phyloP scores from a whole-genome alignment of 2,888 invertebrate species.

The Trichacis sp. region DNA sequence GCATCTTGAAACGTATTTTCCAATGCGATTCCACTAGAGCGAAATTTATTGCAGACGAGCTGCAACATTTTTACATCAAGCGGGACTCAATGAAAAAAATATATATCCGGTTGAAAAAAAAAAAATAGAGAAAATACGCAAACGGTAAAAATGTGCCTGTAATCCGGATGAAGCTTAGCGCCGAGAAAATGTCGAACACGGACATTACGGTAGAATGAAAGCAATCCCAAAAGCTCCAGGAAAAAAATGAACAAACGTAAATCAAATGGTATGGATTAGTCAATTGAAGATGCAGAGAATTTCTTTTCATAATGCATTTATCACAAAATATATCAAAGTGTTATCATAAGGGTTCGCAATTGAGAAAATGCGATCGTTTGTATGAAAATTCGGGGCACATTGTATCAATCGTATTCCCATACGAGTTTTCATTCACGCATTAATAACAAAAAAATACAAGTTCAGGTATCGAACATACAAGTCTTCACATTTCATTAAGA shows the following conservation, averaged over 20 bases:
- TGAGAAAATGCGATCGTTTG: no score
- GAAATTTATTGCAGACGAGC: slow-evolving; percentile 24
- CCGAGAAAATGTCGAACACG: slow-evolving; percentile 49
- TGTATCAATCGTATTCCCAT: no score
- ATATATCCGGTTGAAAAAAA: slow-evolving; percentile 48
- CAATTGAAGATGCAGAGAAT: slow-evolving; percentile 12
- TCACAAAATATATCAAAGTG: slow-evolving; percentile 61
- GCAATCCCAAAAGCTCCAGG: slow-evolving; percentile 41
- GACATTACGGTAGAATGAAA: slow-evolving; percentile 28
- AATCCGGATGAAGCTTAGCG: slow-evolving; percentile 66
- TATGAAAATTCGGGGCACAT: no score
- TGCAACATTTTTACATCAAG: slow-evolving; percentile 49
- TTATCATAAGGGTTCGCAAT: slow-evolving; percentile 26
- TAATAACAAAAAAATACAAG: no score
- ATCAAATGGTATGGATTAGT: slow-evolving; percentile 8
- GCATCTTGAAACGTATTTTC: background rate
- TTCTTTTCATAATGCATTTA: slow-evolving; percentile 54
- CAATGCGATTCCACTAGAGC: slow-evolving; percentile 17
- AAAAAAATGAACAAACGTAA: slow-evolving; percentile 16
- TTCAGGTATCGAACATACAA: no score
- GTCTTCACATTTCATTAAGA: no score
- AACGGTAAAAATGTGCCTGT: slow-evolving; percentile 59
- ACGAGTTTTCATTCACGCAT: no score
- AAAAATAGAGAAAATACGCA: slow-evolving; percentile 52
- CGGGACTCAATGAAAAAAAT: background rate